These are phyloP conservation scores for Etheostoma spectabile DNA, from an alignment of 2,113 vertebrate genomes.

Conservation along the genomic window DNA sequence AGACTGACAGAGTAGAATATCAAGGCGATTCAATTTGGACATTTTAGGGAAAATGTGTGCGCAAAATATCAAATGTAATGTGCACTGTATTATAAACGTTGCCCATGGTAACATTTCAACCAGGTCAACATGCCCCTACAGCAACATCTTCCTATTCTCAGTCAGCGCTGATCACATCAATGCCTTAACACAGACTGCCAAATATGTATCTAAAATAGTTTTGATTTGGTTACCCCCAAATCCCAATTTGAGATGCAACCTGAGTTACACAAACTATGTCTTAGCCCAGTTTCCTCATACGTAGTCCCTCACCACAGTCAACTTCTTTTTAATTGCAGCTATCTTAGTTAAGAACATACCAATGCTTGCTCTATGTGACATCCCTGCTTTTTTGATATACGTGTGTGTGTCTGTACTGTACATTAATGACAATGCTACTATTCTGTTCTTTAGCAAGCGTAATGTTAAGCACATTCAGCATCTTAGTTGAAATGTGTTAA, in stretches of 20 bases:
- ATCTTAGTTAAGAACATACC: slow-evolving; percentile 3
- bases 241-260: not conserved
- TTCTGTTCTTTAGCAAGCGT: too few relatives aligned
- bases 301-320: not conserved
- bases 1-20: not conserved
- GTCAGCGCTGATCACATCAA: not conserved
- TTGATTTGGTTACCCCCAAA: not conserved
- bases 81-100: not conserved
- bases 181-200: not conserved
- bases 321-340: not conserved
- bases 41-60: not conserved
- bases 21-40: not conserved
- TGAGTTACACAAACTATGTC: not conserved
- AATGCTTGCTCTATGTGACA: not conserved
- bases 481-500: not conserved
- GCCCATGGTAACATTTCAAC: not conserved
- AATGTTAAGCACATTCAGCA: not conserved
- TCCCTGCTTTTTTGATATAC: not conserved
- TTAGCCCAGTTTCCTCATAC: not conserved
- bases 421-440: not conserved
- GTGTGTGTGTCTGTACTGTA: not conserved
- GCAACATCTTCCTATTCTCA: not conserved
- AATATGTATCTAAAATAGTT: not conserved
- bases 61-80: not conserved
- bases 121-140: not conserved